Evolutionary conservation across 1,140 invertebrate species (phyloP).

Genomic region (Pinna nobilis): DNA sequence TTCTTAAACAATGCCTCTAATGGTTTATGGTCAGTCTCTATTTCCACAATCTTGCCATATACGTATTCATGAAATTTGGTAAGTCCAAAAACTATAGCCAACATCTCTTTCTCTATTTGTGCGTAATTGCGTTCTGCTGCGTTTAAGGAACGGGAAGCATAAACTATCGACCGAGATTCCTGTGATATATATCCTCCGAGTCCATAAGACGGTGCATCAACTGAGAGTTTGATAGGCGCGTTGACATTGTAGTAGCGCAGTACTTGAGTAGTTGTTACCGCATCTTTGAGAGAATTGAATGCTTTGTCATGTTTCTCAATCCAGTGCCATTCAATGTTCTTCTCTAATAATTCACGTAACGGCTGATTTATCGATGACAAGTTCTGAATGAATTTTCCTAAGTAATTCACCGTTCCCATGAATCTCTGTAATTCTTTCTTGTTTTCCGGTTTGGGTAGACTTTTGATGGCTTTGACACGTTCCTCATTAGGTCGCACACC

Average conservation of each 20-base stretch:
- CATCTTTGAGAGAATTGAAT: slow-evolving; percentile 37
- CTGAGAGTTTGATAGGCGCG: slow-evolving; percentile 55
- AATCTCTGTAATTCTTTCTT: slow-evolving; percentile 18
- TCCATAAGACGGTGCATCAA: neutral
- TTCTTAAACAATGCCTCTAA: slow-evolving; percentile 62
- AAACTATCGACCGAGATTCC: neutral
- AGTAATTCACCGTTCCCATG: slow-evolving; percentile 27
- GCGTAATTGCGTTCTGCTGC: slow-evolving; percentile 32
- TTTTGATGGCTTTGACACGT: slow-evolving; percentile 51
- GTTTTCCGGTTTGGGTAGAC: neutral
- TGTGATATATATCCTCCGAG: neutral
- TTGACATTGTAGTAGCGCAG: slow-evolving; percentile 69
- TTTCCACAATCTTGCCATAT: slow-evolving; percentile 25
- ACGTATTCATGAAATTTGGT: slow-evolving; percentile 38
- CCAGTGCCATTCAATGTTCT: slow-evolving; percentile 32
- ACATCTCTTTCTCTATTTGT: slow-evolving; percentile 44
- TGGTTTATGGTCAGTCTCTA: slow-evolving; percentile 40
- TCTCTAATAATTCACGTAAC: slow-evolving; percentile 24
- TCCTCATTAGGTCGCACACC: slow-evolving; percentile 70
- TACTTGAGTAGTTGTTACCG: slow-evolving; percentile 57
- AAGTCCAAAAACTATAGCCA: slow-evolving; percentile 38
- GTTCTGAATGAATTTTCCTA: slow-evolving; percentile 25
- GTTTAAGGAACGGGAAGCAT: slow-evolving; percentile 1
- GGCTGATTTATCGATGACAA: slow-evolving; percentile 12
- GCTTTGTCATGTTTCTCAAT: slow-evolving; percentile 14